phyloP scores from a whole-genome alignment of 2,888 invertebrate genomes.

The Scaptomyza reducta region DNA sequence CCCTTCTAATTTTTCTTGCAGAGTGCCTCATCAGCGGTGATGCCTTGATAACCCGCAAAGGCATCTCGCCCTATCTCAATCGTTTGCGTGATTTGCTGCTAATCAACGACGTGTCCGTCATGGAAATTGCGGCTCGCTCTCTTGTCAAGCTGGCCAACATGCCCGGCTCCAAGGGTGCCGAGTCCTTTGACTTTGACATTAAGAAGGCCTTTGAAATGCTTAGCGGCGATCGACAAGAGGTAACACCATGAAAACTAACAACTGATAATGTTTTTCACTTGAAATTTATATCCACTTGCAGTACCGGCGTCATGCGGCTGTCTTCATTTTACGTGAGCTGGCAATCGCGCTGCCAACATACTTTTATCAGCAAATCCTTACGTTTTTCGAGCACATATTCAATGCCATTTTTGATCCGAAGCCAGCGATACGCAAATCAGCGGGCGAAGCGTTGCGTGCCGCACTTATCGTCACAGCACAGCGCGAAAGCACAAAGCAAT shows the following conservation, averaged over 20 bases:
- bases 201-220: conserved; percentile 98
- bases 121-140: conserved; percentile 98
- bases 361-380: conserved; percentile 97
- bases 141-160: conserved; percentile 96
- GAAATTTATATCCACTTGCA: conserved; percentile 61
- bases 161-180: conserved; percentile 96
- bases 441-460: conserved; percentile 96
- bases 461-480: conserved; percentile 97
- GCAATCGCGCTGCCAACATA: conserved; percentile 98
- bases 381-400: conserved; percentile 97
- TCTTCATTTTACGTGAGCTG: conserved; percentile 95
- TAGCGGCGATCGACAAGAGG: conserved; percentile 94
- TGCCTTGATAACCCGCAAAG: conserved; percentile 94
- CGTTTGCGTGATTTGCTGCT: conserved; percentile 95
- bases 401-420: conserved; percentile 96
- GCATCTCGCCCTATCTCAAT: conserved; percentile 96
- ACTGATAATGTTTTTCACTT: background rate
- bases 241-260: conserved; percentile 51
- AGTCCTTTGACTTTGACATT: conserved; percentile 99
- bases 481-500: conserved; percentile 96
- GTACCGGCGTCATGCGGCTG: conserved; percentile 95
- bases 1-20: conserved; percentile 79
- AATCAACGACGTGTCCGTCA: conserved; percentile 95
- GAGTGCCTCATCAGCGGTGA: conserved; percentile 97
- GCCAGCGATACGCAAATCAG: conserved; percentile 94